A percentile compares a stretch with the other conserved stretches of the same genome.
Conservation (phyloP, 2,797 vertebrate genomes). For the Clarias fuscus region DNA sequence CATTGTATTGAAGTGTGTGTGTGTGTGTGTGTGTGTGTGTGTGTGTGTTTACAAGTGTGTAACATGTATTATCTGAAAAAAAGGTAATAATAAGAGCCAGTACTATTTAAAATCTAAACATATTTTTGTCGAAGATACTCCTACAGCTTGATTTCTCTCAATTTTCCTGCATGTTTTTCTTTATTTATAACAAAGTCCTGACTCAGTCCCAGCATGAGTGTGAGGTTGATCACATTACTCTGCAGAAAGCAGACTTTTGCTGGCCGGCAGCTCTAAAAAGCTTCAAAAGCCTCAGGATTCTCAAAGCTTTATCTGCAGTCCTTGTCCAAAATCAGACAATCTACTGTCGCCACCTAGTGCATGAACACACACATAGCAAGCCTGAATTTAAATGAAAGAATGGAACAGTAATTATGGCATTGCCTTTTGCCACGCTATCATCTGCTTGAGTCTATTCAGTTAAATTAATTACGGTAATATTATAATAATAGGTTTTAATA, state of each 20-base stretch:
- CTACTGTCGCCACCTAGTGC: slow-evolving; percentile 60
- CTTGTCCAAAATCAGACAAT: slow-evolving; percentile 35
- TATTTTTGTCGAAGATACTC: background rate
- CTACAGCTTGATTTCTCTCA: background rate
- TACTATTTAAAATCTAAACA: background rate
- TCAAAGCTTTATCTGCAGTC: background rate
- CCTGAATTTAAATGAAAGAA: background rate
- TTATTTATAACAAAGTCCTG: slow-evolving; percentile 65
- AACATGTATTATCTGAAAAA: background rate
- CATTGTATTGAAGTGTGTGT: slow-evolving; percentile 65
- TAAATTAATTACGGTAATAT: background rate
- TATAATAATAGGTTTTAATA: background rate
- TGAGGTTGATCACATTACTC: slow-evolving; percentile 67
- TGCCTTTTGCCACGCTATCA: background rate
- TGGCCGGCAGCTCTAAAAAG: slow-evolving; percentile 48
- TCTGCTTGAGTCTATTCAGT: background rate
- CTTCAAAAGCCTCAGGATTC: slow-evolving; percentile 51
- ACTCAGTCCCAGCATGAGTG: slow-evolving; percentile 66
- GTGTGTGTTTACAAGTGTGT: slow-evolving; percentile 2
- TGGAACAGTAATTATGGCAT: background rate
- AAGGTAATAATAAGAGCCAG: slow-evolving; percentile 20
- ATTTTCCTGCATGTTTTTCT: slow-evolving; percentile 1
- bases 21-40: background rate
- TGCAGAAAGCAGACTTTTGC: slow-evolving; percentile 55
- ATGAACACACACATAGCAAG: background rate